Conservation (phyloP, 2,888 invertebrate species). For the Eutolmus rufibarbis region DNA sequence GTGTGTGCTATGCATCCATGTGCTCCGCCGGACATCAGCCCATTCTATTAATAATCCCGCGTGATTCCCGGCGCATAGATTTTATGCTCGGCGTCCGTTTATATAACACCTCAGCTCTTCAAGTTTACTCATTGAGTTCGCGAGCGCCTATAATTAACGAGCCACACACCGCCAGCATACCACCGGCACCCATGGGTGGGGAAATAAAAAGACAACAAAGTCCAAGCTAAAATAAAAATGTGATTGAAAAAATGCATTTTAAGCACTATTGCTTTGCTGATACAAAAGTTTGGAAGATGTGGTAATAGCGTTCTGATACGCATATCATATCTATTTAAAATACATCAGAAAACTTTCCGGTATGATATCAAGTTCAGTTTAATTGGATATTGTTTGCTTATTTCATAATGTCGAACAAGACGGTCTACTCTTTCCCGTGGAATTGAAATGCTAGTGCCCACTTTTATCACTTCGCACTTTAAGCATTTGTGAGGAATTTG, state of each 20-base stretch:
- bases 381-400: neutral
- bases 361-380: neutral
- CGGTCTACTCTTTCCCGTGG: too few species aligned
- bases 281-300: neutral
- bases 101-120: neutral
- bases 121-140: neutral
- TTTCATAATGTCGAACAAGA: too few species aligned
- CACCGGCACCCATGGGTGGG: neutral
- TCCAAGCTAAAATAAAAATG: neutral
- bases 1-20: neutral
- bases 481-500: too few species aligned
- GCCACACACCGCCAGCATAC: neutral
- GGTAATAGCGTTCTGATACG: neutral
- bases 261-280: neutral
- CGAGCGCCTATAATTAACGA: neutral
- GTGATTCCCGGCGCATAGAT: neutral
- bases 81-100: neutral
- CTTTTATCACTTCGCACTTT: too few species aligned
- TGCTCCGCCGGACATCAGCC: neutral
- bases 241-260: neutral
- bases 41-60: neutral
- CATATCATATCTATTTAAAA: neutral
- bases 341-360: neutral
- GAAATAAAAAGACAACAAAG: neutral
- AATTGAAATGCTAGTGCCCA: too few species aligned